Percentiles rank a stretch among this genome's conserved stretches.
These are phyloP conservation scores for Drosophila eohydei DNA, from an alignment of 2,888 invertebrate genomes.

Conservation along the genomic window DNA sequence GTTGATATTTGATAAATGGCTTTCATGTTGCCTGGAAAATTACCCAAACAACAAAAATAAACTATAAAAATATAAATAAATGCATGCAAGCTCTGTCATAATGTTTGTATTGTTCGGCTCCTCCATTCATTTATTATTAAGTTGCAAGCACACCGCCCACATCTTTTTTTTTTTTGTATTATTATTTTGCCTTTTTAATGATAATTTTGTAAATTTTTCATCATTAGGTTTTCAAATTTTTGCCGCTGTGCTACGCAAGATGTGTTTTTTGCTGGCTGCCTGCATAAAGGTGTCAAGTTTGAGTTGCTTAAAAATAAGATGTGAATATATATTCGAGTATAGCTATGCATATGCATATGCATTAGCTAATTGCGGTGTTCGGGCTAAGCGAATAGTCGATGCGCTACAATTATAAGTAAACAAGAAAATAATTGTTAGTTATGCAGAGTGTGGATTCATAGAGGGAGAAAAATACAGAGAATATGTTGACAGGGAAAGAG, in stretches of 20 bases:
- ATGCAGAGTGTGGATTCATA: no score
- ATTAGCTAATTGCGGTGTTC: constrained; percentile 23
- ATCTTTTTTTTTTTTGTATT: constrained; percentile 10
- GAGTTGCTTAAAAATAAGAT: constrained; percentile 19
- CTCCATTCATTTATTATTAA: constrained; percentile 15
- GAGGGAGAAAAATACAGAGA: no score
- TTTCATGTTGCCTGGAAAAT: constrained; percentile 66
- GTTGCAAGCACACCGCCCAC: constrained; percentile 38
- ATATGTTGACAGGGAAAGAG: no score
- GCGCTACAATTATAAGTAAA: constrained; percentile 21
- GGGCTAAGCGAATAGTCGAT: constrained; percentile 3
- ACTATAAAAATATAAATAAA: constrained; percentile 25
- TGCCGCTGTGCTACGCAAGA: constrained; percentile 60
- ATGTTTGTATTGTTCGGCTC: constrained; percentile 17
- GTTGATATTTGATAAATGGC: constrained; percentile 49
- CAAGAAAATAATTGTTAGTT: constrained; percentile 5
- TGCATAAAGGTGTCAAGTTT: constrained; percentile 57
- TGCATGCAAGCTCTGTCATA: constrained; percentile 61
- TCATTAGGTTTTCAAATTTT: constrained; percentile 37
- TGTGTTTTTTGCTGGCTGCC: constrained; percentile 21
- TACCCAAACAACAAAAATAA: constrained; percentile 27
- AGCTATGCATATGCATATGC: constrained; percentile 40
- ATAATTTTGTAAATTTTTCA: constrained; percentile 42
- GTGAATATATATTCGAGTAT: constrained; percentile 4
- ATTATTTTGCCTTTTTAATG: constrained; percentile 16